A percentile compares a stretch with the other conserved stretches of the same genome.
Evolutionary conservation across 2,888 invertebrate genomes (phyloP).

Genomic region (Dascillus cervinus): DNA sequence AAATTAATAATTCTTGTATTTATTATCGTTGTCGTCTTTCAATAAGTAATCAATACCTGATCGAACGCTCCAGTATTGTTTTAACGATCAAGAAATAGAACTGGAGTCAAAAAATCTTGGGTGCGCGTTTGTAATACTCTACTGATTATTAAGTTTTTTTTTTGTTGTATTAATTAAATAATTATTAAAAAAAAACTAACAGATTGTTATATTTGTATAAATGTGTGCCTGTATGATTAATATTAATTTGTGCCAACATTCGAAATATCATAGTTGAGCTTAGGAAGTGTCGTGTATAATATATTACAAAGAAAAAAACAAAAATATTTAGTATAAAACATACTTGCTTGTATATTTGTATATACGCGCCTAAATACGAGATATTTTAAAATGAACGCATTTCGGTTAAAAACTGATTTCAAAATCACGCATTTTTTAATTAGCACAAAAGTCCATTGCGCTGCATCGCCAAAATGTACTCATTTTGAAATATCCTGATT

Average conservation of each 20-base stretch:
- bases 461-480: too few relatives aligned
- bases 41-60: constrained; percentile 19
- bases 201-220: constrained; percentile 18
- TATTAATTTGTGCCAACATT: constrained; percentile 39
- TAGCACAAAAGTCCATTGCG: too few relatives aligned
- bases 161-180: not conserved
- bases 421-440: too few relatives aligned
- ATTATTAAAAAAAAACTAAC: not conserved
- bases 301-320: constrained; percentile 35
- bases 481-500: too few relatives aligned
- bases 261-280: constrained; percentile 24
- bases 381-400: constrained; percentile 17
- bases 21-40: constrained; percentile 28
- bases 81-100: not conserved
- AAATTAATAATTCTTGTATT: constrained; percentile 23
- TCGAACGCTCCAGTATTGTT: constrained; percentile 14
- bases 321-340: too few relatives aligned
- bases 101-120: not conserved
- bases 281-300: constrained; percentile 39
- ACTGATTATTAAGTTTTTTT: not conserved
- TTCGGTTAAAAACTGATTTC: too few relatives aligned
- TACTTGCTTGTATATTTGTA: constrained; percentile 44
- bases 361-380: constrained; percentile 30
- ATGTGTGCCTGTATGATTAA: constrained; percentile 30
- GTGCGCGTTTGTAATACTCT: too few relatives aligned